Evolutionary conservation across 2,797 vertebrate species (phyloP).

Genomic region (Harpagifer antarcticus): DNA sequence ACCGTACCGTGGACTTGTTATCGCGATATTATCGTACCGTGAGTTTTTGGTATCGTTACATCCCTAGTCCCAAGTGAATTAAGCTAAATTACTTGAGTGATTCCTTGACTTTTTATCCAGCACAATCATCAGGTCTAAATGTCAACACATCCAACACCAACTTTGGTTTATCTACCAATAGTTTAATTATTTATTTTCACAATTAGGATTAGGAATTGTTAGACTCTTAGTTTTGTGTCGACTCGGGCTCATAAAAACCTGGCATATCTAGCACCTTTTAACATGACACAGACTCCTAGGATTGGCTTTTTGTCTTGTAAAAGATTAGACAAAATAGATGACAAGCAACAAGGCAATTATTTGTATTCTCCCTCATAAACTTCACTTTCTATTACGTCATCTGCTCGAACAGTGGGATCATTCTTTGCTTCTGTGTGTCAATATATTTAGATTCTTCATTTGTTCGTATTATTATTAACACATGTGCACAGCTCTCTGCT

Average conservation of each 20-base stretch:
- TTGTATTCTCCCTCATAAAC: slow-evolving; percentile 13
- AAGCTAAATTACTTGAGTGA: not conserved
- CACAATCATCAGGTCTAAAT: not conserved
- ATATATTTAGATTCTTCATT: slow-evolving; percentile 30
- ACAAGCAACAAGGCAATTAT: slow-evolving; percentile 34
- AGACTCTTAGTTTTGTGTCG: not conserved
- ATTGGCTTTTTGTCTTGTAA: slow-evolving; percentile 41
- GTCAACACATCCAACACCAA: not conserved
- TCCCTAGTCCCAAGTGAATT: no score
- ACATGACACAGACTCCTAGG: slow-evolving; percentile 28
- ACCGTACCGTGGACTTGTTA: no score
- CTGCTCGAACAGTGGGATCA: not conserved
- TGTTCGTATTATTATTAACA: slow-evolving; percentile 8
- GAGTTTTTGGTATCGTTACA: no score
- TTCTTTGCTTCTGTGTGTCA: slow-evolving; percentile 11
- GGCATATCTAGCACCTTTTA: slow-evolving; percentile 29
- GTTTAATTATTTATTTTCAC: not conserved
- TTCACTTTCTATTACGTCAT: slow-evolving; percentile 24
- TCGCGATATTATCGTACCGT: no score
- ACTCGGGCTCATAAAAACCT: slow-evolving; percentile 8
- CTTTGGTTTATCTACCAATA: not conserved
- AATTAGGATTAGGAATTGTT: not conserved
- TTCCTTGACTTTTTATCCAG: not conserved
- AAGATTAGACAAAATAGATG: slow-evolving; percentile 46
- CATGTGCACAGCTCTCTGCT: slow-evolving; percentile 5